phyloP scores from a whole-genome alignment of 2,113 vertebrate species.

The Clinocottus analis region DNA sequence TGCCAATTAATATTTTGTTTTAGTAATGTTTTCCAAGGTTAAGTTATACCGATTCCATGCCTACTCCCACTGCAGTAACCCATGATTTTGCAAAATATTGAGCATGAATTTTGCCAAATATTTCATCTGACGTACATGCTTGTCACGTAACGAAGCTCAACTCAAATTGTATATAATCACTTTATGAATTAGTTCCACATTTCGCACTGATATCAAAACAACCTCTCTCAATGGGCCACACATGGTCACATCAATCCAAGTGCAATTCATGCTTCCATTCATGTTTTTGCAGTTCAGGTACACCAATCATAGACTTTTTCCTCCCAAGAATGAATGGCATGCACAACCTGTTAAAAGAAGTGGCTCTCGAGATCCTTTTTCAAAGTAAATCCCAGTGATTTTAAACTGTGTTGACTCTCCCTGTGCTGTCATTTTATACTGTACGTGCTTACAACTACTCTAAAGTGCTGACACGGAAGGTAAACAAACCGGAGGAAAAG shows the following conservation, averaged over 20 bases:
- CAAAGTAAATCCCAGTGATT: slow-evolving; percentile 14
- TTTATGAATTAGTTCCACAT: neutral
- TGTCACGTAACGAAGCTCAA: neutral
- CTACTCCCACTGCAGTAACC: too few relatives aligned
- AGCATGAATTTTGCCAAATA: neutral
- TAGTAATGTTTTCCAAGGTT: neutral
- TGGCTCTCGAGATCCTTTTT: slow-evolving; percentile 8
- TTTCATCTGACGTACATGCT: neutral
- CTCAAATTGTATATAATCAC: neutral
- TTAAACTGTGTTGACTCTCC: neutral
- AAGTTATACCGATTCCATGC: neutral
- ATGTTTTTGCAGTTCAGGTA: slow-evolving; percentile 6
- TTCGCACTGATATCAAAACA: neutral
- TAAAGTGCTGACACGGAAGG: neutral
- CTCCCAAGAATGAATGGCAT: neutral
- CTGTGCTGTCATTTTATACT: neutral
- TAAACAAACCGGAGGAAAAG: slow-evolving; percentile 14
- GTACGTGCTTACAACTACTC: neutral
- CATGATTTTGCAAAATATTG: neutral
- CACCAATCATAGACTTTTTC: neutral
- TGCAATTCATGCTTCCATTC: neutral
- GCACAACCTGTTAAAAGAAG: neutral
- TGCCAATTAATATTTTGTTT: neutral
- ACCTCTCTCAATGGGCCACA: neutral
- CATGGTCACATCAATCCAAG: slow-evolving; percentile 15